Evolutionary conservation across 1,140 invertebrate species (phyloP), one percentile per base, ranked within the genome.

Genomic region (Alviniconcha marisindica): DNA sequence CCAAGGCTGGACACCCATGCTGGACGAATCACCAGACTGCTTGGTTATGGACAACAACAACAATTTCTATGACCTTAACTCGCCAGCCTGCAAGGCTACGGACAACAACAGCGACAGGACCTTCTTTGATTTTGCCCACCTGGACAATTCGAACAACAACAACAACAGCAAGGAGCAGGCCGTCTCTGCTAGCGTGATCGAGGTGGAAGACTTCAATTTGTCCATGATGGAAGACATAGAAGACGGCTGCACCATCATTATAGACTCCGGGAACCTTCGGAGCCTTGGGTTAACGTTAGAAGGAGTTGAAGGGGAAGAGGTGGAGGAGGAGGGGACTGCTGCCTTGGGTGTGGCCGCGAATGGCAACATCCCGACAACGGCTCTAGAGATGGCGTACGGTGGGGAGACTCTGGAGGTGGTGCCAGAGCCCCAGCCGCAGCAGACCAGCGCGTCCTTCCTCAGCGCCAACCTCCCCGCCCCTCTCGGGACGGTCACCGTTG

Each of bases 401-500:
- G n/a, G n/a, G n/a, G n/a, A n/a, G n/a, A n/a, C n/a, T n/a, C n/a
- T n/a, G n/a, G 69, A 71, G 33, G 69, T 31, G 36, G 69, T 40
- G 33, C 33, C 18, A 18, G 69, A 36, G 36, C 10, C 38, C 14
- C 10, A 71, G 7, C 7, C 7, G 18, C 33, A 40, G 24, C 33
- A 2, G 5, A 18, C 36, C 69, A 40, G 69, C 36, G 21, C 33
- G 33, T 7, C 69, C 33, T 51, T 54, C 71, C 44, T 76, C 24
- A 51, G 28, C 42, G 73, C 44, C 44, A 76, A 76, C 73, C 73
- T 76, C 28, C 44, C 73, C 21, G 44, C 31, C 18, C 73, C 73
- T 10, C 12, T 31, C 3, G 42, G 71, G 4, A n/a, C n/a, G n/a
- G n/a, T n/a, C n/a, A n/a, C n/a, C n/a, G n/a, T n/a, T n/a, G n/a